Base-by-base conservation (phyloP, 2,888 invertebrate genomes). In the Noctuana brunneofusca region DNA sequence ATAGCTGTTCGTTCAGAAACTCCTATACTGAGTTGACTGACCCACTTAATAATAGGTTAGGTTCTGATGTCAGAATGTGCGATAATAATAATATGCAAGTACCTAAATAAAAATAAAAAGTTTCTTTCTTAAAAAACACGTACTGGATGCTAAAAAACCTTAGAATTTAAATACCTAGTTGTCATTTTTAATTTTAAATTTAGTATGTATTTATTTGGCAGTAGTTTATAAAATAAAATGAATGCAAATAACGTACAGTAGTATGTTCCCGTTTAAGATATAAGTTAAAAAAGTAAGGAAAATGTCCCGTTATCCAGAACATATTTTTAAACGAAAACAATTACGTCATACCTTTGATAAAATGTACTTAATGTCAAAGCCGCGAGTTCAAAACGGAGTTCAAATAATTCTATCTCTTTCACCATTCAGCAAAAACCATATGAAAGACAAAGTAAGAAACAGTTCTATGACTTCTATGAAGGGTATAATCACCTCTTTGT, bases 1-100 rank as follows among this genome's bases (percentile, higher is more conserved):
- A 35, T 1, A 30, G 18, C 3, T 22, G 3, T 14, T 6, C 50
- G 62, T 56, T 63, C 62, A 12, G 56, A 56, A 63, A 63, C 55
- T 3, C 6, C 12, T 16, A 8, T 4, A n/a, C n/a, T n/a, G n/a
- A n/a, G n/a, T 9, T 35, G 6, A 22, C 11, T 55, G 54, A 55
- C 48, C 48, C 54, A 62, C 18, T 52, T 49, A 30, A 12, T 12
- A 5, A 2, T 27, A 52, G 12, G 18, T 53, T 58, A 18, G 12
- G 55, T 41, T 41, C 9, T n/a, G 8, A 18, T 20, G 14, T 20
- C 18, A 9, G 18, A 0, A 20, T 46, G 20, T n/a, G 9, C 8
- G 5, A 24, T 24, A 5, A 24, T 24, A 1, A 24, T 24, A 4
- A 24, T 4, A 24, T 24, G 1, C 5, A 24, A 24, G n/a, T 24